A percentile compares a stretch with the other conserved stretches of the same genome.
phyloP scores from a whole-genome alignment of 2,888 invertebrate species.

The Neoaliturus tenellus region DNA sequence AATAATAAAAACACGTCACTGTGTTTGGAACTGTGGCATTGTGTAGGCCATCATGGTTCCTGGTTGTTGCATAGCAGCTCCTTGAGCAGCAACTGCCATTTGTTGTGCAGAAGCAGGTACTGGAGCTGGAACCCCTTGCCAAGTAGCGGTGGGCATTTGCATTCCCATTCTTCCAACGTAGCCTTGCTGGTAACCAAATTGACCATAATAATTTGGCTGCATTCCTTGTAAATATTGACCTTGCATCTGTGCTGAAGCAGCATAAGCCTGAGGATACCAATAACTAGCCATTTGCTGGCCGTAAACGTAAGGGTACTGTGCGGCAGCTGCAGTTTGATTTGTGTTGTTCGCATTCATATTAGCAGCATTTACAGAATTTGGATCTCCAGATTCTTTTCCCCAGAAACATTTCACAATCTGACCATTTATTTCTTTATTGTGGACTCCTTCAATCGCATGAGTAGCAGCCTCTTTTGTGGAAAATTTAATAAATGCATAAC shows the following conservation, averaged over 20 bases:
- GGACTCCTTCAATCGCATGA: slow-evolving; percentile 97
- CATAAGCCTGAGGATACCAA: slow-evolving; percentile 88
- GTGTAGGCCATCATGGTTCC: slow-evolving; percentile 75
- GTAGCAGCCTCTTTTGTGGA: slow-evolving; percentile 98
- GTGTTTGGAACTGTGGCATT: slow-evolving; percentile 91
- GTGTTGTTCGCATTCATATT: slow-evolving; percentile 68
- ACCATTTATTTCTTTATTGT: slow-evolving; percentile 97
- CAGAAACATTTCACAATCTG: slow-evolving; percentile 99
- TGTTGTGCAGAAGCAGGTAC: slow-evolving; percentile 73
- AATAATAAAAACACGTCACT: slow-evolving; percentile 77
- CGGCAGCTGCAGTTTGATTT: slow-evolving; percentile 77
- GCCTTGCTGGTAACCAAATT: slow-evolving; percentile 73
- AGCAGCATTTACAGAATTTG: slow-evolving; percentile 62
- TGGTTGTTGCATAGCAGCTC: slow-evolving; percentile 73
- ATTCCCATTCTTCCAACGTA: slow-evolving; percentile 72
- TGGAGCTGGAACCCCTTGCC: slow-evolving; percentile 73
- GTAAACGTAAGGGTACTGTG: slow-evolving; percentile 91
- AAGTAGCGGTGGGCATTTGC: slow-evolving; percentile 74
- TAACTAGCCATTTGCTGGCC: slow-evolving; percentile 94
- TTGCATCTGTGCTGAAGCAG: slow-evolving; percentile 81
- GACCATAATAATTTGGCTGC: slow-evolving; percentile 82
- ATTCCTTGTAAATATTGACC: slow-evolving; percentile 81
- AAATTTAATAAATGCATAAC: slow-evolving; percentile 99
- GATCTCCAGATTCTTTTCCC: slow-evolving; percentile 87
- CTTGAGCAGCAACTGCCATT: slow-evolving; percentile 79